Evolutionary conservation across 2,888 invertebrate genomes (phyloP), one percentile per base, ranked within the genome.

Genomic region (Tetragonula carbonaria): DNA sequence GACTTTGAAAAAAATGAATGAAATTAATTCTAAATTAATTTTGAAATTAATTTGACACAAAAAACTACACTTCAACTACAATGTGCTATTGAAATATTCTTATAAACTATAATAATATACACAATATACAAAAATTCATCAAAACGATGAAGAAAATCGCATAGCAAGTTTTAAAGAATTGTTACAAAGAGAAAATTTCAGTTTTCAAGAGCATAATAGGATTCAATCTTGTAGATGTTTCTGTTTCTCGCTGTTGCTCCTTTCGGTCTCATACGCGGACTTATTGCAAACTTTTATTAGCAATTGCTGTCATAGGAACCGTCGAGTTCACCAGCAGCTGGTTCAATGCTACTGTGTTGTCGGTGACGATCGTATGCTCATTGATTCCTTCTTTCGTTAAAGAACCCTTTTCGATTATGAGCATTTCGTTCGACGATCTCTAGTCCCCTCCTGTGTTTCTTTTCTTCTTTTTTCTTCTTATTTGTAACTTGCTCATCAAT

Each of bases 291-390:
- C 75, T 79, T 92, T 92, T 21, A 89, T 87, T 0, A 33, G 91
- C 90, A 8, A 92, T 90, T 38, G 91, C 83, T 4, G 89, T 78
- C 38, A 89, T 86, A 62, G 92, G 91, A 70, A 91, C 84, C 6
- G 88, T 84, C 63, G 92, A 86, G 80, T 91, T 88, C 21, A 89
- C 89, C 62, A 92, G 80, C 55, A 93, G 72, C 74, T 93, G 89
- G 84, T 85, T 86, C 90, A 92, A 88, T 53, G 90, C 90, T 45
- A 78, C 76, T 6, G 86, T 79, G 23, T 84, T 74, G 14, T 68
- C 82, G 14, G 66, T 85, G 23, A 74, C 70, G 53, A 89, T 75
- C 66, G 89, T 88, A 51, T 78, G 72, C 55, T 89, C 88, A 38
- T 85, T 79, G 65, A 71, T 83, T 75, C 80, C 77, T 75, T 66